Base-by-base conservation (phyloP, 2,888 invertebrate genomes). In the Erebia epiphron region DNA sequence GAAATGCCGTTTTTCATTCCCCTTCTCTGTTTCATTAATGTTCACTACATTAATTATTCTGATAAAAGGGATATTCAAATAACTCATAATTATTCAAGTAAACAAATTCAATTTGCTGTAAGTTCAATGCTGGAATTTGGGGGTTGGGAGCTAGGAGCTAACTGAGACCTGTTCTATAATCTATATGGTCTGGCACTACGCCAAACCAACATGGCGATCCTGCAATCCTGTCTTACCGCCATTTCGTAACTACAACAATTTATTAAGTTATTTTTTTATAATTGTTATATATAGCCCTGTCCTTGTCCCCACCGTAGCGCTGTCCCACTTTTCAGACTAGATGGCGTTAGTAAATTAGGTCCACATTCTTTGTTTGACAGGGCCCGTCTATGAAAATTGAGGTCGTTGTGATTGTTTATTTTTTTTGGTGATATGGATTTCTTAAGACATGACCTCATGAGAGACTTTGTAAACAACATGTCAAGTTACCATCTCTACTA, bases 141-240 rank as follows among this genome's bases (percentile, higher is more conserved):
- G 18, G 26, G 46, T 62, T 21, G 21, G 46, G 14, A 49, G 62
- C 14, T 21, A 62, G 49, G 49, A 62, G 49, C 62, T 61, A 61
- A 21, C 61, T 62, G 49, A 46, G 62, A 62, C 46, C 13, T 41
- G 58, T 46, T 46, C 62, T 21, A 62, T 64, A 64, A 64, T 64
- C 54, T 64, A 46, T 43, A 66, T 43, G 18, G 54, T 43, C 43
- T 66, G 66, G 66, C 56, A 46, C 46, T 56, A 21, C 13, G 54
- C 66, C 66, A 66, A 66, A 66, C 66, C 56, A 21, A 57, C 43
- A 46, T 56, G 54, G 56, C 18, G 50, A 64, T 64, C 35, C 52
- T 16, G 54, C 54, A 52, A 54, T 64, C 52, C 54, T 41, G 54
- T 64, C 64, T 54, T 54, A 54, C 35, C 41, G 35, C 64, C 64